These are phyloP conservation scores for Oncorhynchus tshawytscha DNA, from an alignment of 2,113 vertebrate species.

Conservation along the genomic window DNA sequence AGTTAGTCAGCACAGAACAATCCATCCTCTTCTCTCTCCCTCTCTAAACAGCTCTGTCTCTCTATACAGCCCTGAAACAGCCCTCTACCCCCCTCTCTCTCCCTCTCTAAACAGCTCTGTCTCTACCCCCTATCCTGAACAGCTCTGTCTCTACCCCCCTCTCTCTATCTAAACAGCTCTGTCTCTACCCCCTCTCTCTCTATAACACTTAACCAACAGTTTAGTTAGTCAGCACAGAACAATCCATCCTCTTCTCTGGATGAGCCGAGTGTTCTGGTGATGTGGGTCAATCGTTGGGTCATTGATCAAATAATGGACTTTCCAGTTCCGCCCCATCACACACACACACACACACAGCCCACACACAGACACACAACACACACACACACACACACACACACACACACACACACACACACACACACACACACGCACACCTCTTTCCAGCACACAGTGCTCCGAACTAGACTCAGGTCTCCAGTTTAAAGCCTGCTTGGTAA, in stretches of 20 bases:
- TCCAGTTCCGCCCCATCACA: slow-evolving; percentile 51
- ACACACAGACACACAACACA: slow-evolving; percentile 1
- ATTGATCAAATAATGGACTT: slow-evolving; percentile 75
- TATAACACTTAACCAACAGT: slow-evolving; percentile 59
- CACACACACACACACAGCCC: background rate
- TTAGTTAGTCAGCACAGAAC: slow-evolving; percentile 45
- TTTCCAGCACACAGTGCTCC: too few relatives aligned
- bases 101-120: too few relatives aligned
- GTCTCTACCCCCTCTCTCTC: too few relatives aligned
- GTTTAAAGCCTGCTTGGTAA: too few relatives aligned
- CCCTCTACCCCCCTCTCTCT: too few relatives aligned
- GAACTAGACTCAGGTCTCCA: background rate
- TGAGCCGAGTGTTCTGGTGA: slow-evolving; percentile 27
- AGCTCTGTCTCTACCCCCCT: too few relatives aligned
- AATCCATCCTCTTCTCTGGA: slow-evolving; percentile 48
- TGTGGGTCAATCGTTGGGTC: slow-evolving; percentile 72
- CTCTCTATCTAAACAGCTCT: too few relatives aligned
- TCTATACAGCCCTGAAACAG: too few relatives aligned
- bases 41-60: too few relatives aligned
- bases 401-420: background rate
- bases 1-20: too few relatives aligned
- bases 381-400: slow-evolving; percentile 6
- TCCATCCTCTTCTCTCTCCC: too few relatives aligned
- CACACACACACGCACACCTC: background rate
- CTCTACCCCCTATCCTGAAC: too few relatives aligned